phyloP scores from a whole-genome alignment of 2,888 invertebrate genomes.

The Microctonus aethiopoides region DNA sequence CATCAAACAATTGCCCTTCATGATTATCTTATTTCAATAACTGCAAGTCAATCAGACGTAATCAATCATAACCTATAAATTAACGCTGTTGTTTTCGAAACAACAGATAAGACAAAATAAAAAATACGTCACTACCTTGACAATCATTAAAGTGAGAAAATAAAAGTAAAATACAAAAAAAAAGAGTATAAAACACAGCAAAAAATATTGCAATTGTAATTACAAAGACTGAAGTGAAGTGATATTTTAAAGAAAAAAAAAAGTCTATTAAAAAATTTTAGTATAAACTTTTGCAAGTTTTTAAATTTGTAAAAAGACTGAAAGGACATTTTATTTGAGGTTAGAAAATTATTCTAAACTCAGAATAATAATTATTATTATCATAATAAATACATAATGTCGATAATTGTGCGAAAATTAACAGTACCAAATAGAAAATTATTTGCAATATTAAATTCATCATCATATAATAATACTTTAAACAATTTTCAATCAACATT shows the following conservation, averaged over 20 bases:
- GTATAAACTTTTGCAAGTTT: not conserved
- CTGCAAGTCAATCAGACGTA: slow-evolving; percentile 78
- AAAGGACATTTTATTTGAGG: not conserved
- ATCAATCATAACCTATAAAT: slow-evolving; percentile 1
- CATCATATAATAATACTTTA: slow-evolving; percentile 60
- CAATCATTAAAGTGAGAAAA: not conserved
- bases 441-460: slow-evolving; percentile 49
- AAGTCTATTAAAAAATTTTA: not conserved
- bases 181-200: not conserved
- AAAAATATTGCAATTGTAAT: slow-evolving; percentile 1
- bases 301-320: not conserved
- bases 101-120: not conserved
- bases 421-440: slow-evolving; percentile 66
- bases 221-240: slow-evolving; percentile 26
- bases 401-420: slow-evolving; percentile 62
- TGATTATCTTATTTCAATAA: slow-evolving; percentile 86
- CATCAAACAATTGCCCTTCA: slow-evolving; percentile 90
- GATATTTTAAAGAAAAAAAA: not conserved
- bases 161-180: slow-evolving; percentile 12
- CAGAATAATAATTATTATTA: not conserved
- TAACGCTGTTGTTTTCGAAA: not conserved
- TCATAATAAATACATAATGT: slow-evolving; percentile 65
- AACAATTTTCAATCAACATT: slow-evolving; percentile 32
- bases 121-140: slow-evolving; percentile 13
- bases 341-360: slow-evolving; percentile 2